Evolutionary conservation across 2,113 vertebrate genomes (phyloP).

Genomic region (Nycticryphes semicollaris): DNA sequence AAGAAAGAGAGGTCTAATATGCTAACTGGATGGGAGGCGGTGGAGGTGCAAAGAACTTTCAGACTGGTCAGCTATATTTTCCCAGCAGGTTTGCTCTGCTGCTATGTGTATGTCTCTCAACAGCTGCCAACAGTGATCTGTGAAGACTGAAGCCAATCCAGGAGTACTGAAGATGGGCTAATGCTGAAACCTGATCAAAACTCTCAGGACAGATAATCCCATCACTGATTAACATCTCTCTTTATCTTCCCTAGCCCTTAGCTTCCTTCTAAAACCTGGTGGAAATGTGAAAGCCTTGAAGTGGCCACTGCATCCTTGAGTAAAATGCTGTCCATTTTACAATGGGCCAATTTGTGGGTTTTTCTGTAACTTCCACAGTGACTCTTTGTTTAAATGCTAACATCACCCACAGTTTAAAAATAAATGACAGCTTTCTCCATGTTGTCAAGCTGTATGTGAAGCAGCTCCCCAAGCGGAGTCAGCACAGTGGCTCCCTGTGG

Average conservation of each 20-base stretch:
- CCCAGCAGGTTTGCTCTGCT: neutral
- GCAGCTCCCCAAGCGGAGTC: neutral
- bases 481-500: neutral
- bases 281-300: neutral
- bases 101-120: neutral
- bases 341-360: neutral
- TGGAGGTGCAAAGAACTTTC: neutral
- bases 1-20: fast-evolving
- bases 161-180: neutral
- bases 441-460: neutral
- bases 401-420: neutral
- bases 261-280: neutral
- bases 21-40: neutral
- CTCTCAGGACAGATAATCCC: neutral
- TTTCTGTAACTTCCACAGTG: neutral
- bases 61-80: neutral
- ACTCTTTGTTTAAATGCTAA: neutral
- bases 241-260: neutral
- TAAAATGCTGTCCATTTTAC: neutral
- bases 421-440: neutral
- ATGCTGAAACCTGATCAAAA: neutral
- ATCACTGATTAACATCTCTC: neutral
- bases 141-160: neutral
- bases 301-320: neutral
- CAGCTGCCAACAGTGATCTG: neutral